Evolutionary conservation across 2,888 invertebrate species (phyloP).

Genomic region (Synergus japonicus): DNA sequence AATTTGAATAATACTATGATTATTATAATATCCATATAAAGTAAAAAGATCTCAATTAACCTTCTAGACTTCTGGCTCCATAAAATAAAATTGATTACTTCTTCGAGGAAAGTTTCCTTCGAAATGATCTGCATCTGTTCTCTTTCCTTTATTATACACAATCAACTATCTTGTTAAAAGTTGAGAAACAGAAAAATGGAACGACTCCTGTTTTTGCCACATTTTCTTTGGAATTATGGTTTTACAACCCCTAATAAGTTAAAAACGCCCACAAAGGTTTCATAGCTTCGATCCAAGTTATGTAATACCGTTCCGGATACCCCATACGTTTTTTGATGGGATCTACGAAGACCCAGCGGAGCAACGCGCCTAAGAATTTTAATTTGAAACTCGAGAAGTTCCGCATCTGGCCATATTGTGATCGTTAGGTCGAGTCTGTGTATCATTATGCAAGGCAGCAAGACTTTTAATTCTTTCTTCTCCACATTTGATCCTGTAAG

Average conservation of each 20-base stretch:
- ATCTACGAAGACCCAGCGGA: constrained; percentile 7
- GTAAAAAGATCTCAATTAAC: constrained; percentile 7
- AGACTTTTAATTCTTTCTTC: constrained; percentile 7
- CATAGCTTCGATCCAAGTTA: neutral
- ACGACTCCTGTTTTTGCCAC: constrained; percentile 20
- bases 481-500: neutral
- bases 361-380: constrained; percentile 11
- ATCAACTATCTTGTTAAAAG: constrained; percentile 5
- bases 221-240: constrained; percentile 1
- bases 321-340: constrained; percentile 11
- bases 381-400: constrained; percentile 38
- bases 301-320: constrained; percentile 11
- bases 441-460: constrained; percentile 8
- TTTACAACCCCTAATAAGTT: constrained; percentile 1
- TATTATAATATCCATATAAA: neutral
- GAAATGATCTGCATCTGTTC: constrained; percentile 11
- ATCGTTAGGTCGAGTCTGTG: neutral
- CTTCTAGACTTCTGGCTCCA: constrained; percentile 22
- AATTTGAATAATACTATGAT: too few relatives aligned
- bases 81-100: constrained; percentile 4
- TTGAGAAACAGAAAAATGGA: neutral
- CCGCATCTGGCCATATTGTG: constrained; percentile 20
- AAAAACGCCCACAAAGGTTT: constrained; percentile 16
- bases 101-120: constrained; percentile 4
- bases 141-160: neutral